A percentile compares a stretch with the other conserved stretches of the same genome.
Conservation (phyloP, 2,113 vertebrate species). For the Ptyas mucosa region DNA sequence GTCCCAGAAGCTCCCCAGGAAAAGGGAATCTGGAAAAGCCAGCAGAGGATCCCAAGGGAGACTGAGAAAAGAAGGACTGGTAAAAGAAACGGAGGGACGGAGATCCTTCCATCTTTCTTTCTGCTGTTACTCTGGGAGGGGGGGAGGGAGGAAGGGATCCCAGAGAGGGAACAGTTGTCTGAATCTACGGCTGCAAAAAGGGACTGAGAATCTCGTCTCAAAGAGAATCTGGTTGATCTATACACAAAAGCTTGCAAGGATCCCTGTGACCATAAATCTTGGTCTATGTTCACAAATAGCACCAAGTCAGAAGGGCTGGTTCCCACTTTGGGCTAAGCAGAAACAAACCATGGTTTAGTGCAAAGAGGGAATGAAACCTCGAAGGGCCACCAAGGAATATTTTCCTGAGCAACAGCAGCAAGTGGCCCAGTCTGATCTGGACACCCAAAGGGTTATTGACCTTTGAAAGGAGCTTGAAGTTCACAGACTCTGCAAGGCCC, state of each 20-base stretch:
- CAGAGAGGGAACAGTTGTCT: not conserved
- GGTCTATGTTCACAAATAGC: not conserved
- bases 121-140: not conserved
- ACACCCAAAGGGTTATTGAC: no score
- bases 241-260: not conserved
- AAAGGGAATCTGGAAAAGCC: no score
- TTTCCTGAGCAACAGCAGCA: not conserved
- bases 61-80: not conserved
- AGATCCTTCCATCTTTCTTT: not conserved
- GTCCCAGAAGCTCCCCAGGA: not conserved
- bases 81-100: not conserved
- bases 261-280: not conserved
- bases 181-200: not conserved
- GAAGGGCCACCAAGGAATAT: not conserved
- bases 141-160: not conserved
- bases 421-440: no score
- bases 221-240: not conserved
- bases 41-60: no score
- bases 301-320: no score
- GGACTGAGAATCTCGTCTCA: not conserved
- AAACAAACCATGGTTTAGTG: not conserved
- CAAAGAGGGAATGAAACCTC: not conserved
- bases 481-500: no score
- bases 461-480: no score
- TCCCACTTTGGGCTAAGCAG: not conserved